Percentiles rank a stretch among this genome's conserved stretches.
These are phyloP conservation scores for Vulpes lagopus DNA, from an alignment of 2,113 vertebrate species.

Conservation along the genomic window DNA sequence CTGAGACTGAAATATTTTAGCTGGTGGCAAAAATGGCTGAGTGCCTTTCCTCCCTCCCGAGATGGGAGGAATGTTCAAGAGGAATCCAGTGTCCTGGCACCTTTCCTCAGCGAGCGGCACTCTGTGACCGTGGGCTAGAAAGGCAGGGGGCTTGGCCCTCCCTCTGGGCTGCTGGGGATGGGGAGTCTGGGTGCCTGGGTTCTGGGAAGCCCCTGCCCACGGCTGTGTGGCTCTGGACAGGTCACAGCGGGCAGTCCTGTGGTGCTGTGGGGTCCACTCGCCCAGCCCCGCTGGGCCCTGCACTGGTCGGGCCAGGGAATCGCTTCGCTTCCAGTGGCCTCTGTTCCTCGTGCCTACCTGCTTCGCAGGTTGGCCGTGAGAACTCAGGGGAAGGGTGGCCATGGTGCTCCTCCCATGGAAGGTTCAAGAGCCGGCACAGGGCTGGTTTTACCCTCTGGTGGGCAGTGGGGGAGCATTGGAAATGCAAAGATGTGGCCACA, in stretches of 20 bases:
- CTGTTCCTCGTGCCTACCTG: rapidly evolving
- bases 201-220: rapidly evolving
- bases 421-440: neutral
- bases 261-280: rapidly evolving
- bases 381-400: neutral
- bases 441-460: too few species aligned
- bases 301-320: rapidly evolving
- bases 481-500: rapidly evolving
- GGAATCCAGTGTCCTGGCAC: rapidly evolving
- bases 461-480: neutral
- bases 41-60: neutral
- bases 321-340: rapidly evolving
- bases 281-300: neutral
- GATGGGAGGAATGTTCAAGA: neutral
- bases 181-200: neutral
- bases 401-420: rapidly evolving
- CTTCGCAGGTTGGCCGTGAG: rapidly evolving
- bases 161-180: rapidly evolving
- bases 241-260: rapidly evolving
- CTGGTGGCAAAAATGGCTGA: neutral
- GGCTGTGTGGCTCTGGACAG: rapidly evolving
- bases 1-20: neutral
- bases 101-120: neutral
- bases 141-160: neutral
- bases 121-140: neutral